Evolutionary conservation across 2,888 invertebrate species (phyloP).

Genomic region (Leucozona laternaria): DNA sequence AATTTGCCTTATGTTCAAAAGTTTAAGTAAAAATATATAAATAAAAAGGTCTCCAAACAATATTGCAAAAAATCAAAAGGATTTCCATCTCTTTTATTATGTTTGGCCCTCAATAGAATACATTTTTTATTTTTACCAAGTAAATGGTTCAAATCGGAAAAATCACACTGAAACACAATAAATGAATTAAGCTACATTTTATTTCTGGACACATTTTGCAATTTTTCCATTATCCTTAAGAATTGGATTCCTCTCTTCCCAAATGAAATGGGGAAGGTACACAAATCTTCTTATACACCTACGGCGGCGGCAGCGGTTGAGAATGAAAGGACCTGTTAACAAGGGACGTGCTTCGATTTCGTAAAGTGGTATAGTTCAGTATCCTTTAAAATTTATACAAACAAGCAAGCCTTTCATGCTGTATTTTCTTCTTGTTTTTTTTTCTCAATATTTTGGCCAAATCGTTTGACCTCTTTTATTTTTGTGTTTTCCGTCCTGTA

Average conservation of each 20-base stretch:
- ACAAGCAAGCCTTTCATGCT: conserved; percentile 34
- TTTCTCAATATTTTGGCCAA: conserved; percentile 30
- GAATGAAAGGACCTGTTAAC: conserved; percentile 39
- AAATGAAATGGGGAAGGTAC: background rate
- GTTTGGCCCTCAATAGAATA: background rate
- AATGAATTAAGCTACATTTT: conserved; percentile 71
- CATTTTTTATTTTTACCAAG: background rate
- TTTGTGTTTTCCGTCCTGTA: background rate
- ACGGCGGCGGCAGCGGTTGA: background rate
- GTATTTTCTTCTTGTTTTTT: background rate
- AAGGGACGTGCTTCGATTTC: conserved; percentile 66
- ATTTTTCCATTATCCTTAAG: conserved; percentile 60
- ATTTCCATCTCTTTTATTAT: background rate
- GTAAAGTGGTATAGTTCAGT: conserved; percentile 43
- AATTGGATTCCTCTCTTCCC: conserved; percentile 4
- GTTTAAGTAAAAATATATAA: background rate
- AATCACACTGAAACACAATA: conserved; percentile 71
- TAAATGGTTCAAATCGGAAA: conserved; percentile 70
- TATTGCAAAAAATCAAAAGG: conserved; percentile 7
- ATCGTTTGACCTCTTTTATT: conserved; percentile 28
- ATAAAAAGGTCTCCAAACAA: background rate
- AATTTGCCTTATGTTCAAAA: background rate
- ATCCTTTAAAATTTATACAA: conserved; percentile 54
- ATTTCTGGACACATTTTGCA: conserved; percentile 51
- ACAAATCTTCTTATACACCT: background rate